phyloP scores from a whole-genome alignment of 2,888 invertebrate genomes.

The Drosophila trichaetosa region DNA sequence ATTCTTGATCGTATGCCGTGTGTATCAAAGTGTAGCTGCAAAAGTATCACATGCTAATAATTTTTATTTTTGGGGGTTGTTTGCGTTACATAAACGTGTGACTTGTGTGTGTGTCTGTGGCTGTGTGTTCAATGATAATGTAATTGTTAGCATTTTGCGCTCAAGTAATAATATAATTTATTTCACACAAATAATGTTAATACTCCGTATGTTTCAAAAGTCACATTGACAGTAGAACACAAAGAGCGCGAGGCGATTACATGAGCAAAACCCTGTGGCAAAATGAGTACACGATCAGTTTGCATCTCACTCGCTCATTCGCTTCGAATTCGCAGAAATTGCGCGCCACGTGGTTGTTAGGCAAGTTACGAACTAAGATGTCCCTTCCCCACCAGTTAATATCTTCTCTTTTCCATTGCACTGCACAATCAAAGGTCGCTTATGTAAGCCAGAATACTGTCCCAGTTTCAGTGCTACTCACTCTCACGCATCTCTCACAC shows the following conservation, averaged over 20 bases:
- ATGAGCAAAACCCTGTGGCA: slow-evolving; percentile 50
- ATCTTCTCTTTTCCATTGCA: slow-evolving; percentile 12
- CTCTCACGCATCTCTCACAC: slow-evolving; percentile 24
- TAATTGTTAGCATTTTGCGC: slow-evolving; percentile 8
- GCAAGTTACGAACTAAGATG: slow-evolving; percentile 41
- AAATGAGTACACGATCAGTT: slow-evolving; percentile 32
- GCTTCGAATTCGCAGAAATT: slow-evolving; percentile 41
- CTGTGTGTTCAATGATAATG: slow-evolving; percentile 19
- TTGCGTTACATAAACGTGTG: slow-evolving; percentile 72
- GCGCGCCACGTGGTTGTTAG: slow-evolving; percentile 72
- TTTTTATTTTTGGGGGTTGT: slow-evolving; percentile 66
- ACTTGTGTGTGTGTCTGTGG: slow-evolving; percentile 33
- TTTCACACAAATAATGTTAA: slow-evolving; percentile 9
- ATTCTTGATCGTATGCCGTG: slow-evolving; percentile 17
- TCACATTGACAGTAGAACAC: slow-evolving; percentile 61
- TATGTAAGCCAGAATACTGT: slow-evolving; percentile 64
- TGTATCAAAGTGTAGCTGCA: slow-evolving; percentile 1
- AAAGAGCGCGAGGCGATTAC: slow-evolving; percentile 58
- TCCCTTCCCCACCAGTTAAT: background rate
- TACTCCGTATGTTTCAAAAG: slow-evolving; percentile 10
- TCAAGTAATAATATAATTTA: slow-evolving; percentile 35
- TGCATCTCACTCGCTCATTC: slow-evolving; percentile 19
- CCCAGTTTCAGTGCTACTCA: slow-evolving; percentile 40
- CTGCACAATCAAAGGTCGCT: slow-evolving; percentile 34
- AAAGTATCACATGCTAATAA: slow-evolving; percentile 29